Evolutionary conservation across 2,888 invertebrate genomes (phyloP).

Genomic region (Polydrusus tereticollis): DNA sequence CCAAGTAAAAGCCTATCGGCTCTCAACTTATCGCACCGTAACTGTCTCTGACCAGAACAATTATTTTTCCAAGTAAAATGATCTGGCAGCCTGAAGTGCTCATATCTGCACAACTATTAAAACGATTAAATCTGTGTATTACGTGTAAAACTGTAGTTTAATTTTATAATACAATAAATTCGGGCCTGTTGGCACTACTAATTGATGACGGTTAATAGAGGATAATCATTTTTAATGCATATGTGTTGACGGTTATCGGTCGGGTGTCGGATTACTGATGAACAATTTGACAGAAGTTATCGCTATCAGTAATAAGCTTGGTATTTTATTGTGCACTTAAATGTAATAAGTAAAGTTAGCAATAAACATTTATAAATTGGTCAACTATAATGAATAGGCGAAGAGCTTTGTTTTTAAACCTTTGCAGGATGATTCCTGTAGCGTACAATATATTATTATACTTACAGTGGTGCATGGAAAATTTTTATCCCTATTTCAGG

Average conservation of each 20-base stretch:
- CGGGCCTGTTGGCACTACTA: constrained; percentile 41
- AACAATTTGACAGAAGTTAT: constrained; percentile 25
- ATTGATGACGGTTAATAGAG: constrained; percentile 32
- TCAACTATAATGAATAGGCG: no score
- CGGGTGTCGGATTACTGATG: constrained; percentile 34
- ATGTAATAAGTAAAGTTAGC: not conserved
- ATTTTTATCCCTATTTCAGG: no score
- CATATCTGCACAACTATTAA: constrained; percentile 38
- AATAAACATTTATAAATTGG: no score
- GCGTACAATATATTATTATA: no score
- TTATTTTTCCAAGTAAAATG: constrained; percentile 41
- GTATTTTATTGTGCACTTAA: not conserved
- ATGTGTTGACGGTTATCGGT: constrained; percentile 39
- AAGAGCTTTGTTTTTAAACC: no score
- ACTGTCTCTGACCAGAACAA: constrained; percentile 12
- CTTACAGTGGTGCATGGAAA: no score
- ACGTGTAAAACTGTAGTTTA: constrained; percentile 46
- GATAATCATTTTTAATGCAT: constrained; percentile 39
- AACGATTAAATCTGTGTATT: constrained; percentile 45
- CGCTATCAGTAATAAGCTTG: constrained; percentile 22
- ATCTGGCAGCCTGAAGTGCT: constrained; percentile 34
- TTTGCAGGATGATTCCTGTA: no score
- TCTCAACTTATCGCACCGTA: constrained; percentile 27
- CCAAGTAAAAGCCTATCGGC: not conserved
- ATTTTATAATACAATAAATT: constrained; percentile 40